Percentiles rank a stretch among this genome's conserved stretches.
phyloP scores from a whole-genome alignment of 1,140 invertebrate species.

The Chrysoperla carnea region DNA sequence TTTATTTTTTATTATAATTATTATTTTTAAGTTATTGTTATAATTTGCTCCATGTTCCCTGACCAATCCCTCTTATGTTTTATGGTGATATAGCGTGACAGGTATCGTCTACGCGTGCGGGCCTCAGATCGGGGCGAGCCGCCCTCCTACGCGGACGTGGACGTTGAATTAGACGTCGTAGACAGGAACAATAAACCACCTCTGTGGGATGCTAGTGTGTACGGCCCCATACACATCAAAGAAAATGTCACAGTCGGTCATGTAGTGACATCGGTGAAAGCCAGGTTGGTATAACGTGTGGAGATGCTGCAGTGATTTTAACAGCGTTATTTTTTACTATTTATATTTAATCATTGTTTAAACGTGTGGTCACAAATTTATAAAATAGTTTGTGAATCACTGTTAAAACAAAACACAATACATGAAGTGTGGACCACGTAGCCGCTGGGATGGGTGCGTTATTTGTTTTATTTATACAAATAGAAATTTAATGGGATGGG shows the following conservation, averaged over 20 bases:
- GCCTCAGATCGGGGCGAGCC: slow-evolving; percentile 80
- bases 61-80: slow-evolving; percentile 19
- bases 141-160: slow-evolving; percentile 79
- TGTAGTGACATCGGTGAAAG: slow-evolving; percentile 89
- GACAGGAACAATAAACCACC: slow-evolving; percentile 96
- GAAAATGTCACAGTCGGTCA: slow-evolving; percentile 97
- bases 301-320: not conserved
- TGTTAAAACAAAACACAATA: not conserved
- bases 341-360: no score
- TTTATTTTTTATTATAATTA: slow-evolving; percentile 3
- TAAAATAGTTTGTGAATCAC: not conserved
- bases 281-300: slow-evolving; percentile 74
- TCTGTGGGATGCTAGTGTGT: slow-evolving; percentile 81
- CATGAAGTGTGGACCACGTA: no score
- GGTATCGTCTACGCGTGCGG: slow-evolving; percentile 82
- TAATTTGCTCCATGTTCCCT: slow-evolving; percentile 20
- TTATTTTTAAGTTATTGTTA: slow-evolving; percentile 8
- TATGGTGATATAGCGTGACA: slow-evolving; percentile 58
- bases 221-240: slow-evolving; percentile 90
- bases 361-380: no score
- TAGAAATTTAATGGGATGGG: not conserved
- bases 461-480: not conserved
- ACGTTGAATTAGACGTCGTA: slow-evolving; percentile 92
- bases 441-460: no score
- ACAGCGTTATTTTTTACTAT: not conserved